phyloP scores from a whole-genome alignment of 1,140 invertebrate genomes.

The Sinella curviseta region DNA sequence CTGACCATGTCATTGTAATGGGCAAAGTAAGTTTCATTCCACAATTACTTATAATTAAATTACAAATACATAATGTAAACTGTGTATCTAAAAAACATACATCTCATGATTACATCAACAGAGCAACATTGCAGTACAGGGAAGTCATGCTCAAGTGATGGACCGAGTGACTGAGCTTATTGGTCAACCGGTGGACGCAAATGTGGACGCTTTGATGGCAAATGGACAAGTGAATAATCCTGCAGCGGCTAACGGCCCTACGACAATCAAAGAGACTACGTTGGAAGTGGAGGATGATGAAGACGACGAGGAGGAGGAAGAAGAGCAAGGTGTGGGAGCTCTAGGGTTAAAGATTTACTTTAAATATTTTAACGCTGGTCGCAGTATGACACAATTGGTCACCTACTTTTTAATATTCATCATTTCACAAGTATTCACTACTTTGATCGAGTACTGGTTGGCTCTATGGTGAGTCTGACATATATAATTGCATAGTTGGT shows the following conservation, averaged over 20 bases:
- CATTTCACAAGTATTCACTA: slow-evolving; percentile 37
- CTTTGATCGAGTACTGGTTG: slow-evolving; percentile 39
- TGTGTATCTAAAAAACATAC: too few relatives aligned
- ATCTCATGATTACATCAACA: too few relatives aligned
- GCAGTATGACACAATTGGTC: slow-evolving; percentile 13
- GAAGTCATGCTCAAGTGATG: slow-evolving; percentile 34
- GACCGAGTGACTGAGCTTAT: slow-evolving; percentile 38
- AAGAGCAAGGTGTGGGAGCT: neutral
- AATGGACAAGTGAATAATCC: neutral
- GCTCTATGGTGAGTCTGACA: slow-evolving; percentile 39
- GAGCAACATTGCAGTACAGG: slow-evolving; percentile 37
- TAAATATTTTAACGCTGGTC: slow-evolving; percentile 37
- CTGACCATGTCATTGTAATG: slow-evolving; percentile 73
- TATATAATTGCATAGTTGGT: too few relatives aligned
- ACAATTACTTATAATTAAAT: neutral
- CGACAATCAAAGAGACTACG: neutral
- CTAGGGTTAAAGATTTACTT: slow-evolving; percentile 30
- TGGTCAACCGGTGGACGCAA: slow-evolving; percentile 28
- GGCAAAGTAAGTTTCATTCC: slow-evolving; percentile 60
- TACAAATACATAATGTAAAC: neutral
- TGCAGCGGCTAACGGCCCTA: neutral
- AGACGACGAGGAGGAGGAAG: neutral
- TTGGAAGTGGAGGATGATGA: neutral
- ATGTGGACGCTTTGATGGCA: neutral
- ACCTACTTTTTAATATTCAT: slow-evolving; percentile 28